Percentiles rank a stretch among this genome's conserved stretches.
Conservation (phyloP, 2,888 invertebrate species). For the Osedax fenrisi region DNA sequence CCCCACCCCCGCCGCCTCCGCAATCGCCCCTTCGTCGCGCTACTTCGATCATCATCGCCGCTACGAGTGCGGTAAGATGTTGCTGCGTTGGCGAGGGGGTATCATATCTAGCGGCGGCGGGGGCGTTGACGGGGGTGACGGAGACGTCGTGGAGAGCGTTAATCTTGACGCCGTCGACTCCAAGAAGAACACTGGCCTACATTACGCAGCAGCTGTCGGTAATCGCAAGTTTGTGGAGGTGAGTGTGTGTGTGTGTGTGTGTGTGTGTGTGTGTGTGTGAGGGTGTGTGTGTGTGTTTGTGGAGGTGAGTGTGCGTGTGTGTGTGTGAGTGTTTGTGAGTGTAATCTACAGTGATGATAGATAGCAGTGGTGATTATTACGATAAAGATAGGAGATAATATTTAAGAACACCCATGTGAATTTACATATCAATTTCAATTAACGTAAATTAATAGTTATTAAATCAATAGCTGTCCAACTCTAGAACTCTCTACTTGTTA, state of each 20-base stretch:
- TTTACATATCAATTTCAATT: too few species aligned
- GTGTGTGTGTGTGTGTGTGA: too few species aligned
- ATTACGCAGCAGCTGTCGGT: constrained; percentile 59
- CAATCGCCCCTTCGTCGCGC: neutral
- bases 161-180: constrained; percentile 58
- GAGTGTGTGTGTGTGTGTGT: constrained; percentile 17
- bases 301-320: neutral
- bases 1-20: neutral
- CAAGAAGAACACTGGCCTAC: constrained; percentile 61
- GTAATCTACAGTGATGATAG: too few species aligned
- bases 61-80: constrained; percentile 57
- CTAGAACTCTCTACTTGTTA: too few species aligned
- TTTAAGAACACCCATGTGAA: too few species aligned
- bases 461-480: too few species aligned
- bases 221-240: constrained; percentile 58
- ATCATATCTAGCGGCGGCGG: constrained; percentile 54
- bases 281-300: too few species aligned
- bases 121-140: constrained; percentile 55
- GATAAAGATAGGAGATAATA: too few species aligned
- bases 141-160: constrained; percentile 54
- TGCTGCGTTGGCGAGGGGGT: constrained; percentile 58
- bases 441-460: too few species aligned
- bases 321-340: neutral
- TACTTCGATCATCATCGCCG: constrained; percentile 49
- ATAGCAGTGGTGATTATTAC: too few species aligned